Evolutionary conservation across 2,113 vertebrate genomes (phyloP), one percentile per base, ranked within the genome.

Genomic region (Malurus cyaneus): DNA sequence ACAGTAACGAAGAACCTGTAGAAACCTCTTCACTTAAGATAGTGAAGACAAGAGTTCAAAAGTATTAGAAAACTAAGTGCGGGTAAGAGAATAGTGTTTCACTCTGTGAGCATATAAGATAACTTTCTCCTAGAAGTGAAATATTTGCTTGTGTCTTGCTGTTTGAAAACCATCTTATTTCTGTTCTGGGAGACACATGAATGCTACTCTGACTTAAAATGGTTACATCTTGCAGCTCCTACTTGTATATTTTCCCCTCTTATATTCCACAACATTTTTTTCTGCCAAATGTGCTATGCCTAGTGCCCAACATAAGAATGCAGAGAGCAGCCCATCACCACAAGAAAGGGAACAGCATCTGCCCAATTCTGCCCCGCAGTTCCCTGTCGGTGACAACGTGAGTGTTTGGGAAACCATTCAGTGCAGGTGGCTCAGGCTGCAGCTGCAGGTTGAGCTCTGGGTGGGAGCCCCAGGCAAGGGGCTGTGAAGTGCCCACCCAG

Each of bases 401-500:
- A 56, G 41, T 56, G 19, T 8, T 47, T 24, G 20, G 57, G 49
- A 47, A 31, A 11, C 49, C 24, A 11, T 34, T 20, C 57, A 14
- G 24, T 29, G 47, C 39, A 20, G 47, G 23, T 8, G 41, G 39
- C 39, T 47, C 0, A 0, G 28, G 23, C 4, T 54, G 47, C 39
- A 47, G 56, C 49, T 62, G 47, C 56, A 47, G 49, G n/a, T 15
- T 54, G 47, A n/a, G 23, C 19, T 47, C 28, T 29, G 28, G 54
- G n/a, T 47, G 18, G n/a, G 29, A 62, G n/a, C 19, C 24, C 26
- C 56, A n/a, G 28, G 54, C 6, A 46, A 46, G 28, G 23, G 32
- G 9, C 18, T 0, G 0, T n/a, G 39, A 70, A 29, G 4, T 54
- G n/a, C 39, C 18, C 54, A 46, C 3, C 54, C 28, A 8, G 6